Base-by-base conservation (phyloP, 2,888 invertebrate genomes). In the Megaustenia siamemsis region DNA sequence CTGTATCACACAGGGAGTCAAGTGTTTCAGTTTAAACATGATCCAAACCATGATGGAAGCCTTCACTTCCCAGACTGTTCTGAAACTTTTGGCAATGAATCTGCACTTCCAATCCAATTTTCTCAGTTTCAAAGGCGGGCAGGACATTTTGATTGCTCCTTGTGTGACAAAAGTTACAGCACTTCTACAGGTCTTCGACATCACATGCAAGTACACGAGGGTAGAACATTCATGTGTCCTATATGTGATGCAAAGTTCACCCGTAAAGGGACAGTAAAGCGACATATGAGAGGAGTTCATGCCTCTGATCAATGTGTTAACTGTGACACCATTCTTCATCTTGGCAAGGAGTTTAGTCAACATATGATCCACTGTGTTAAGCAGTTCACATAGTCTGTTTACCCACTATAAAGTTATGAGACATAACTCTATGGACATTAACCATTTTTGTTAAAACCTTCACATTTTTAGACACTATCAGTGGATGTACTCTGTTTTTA, bases 131-230 rank as follows among this genome's bases (percentile, higher is more conserved):
- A 82, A 53, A 69, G 73, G n/a, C 45, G 32, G 8, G 28, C 38
- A 53, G 66, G 53, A 24, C 53, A 71, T 28, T 86, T 66, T 82
- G 73, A 45, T 1, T 86, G 86, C 77, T 68, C 35, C n/a, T 60
- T 84, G 60, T 86, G 86, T 49, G 78, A 76, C 24, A 86, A 86
- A 71, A 66, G 38, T 32, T 86, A 85, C 49, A 83, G 80, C 77
- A 76, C 83, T 38, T n/a, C 77, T n/a, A 78, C 45, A 12, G 83
- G 83, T 35, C 78, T 83, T 15, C 78, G 56, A 24, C 73, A 78
- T 75, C 84, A 84, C 60, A 75, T 80, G 80, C 43, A 84, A 75
- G 71, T 71, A 21, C 84, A 84, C 40, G 73, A 75, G 32, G 84
- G 80, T 15, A 75, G 56, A 45, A 80, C 49, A 32, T 84, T 84